These are phyloP conservation scores for Diphyllodes magnificus DNA, from an alignment of 2,113 vertebrate species.

Conservation along the genomic window DNA sequence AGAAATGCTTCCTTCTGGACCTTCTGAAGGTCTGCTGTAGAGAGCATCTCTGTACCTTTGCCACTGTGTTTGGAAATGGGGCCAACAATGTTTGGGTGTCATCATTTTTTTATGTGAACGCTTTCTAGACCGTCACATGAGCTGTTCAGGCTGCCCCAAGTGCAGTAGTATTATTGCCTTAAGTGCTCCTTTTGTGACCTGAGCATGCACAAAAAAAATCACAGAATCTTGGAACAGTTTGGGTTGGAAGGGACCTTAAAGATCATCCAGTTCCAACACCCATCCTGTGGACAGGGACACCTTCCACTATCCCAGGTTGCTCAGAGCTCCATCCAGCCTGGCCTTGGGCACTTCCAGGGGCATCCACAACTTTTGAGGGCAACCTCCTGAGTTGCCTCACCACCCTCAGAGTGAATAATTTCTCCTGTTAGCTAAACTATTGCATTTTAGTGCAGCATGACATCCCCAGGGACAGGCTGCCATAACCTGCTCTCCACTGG, in stretches of 20 bases:
- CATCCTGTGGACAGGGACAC: not conserved
- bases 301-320: not conserved
- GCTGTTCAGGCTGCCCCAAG: not conserved
- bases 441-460: not conserved
- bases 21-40: not conserved
- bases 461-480: not conserved
- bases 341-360: not conserved
- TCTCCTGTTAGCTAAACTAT: not conserved
- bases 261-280: not conserved
- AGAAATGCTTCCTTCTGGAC: not conserved
- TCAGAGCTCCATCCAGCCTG: not conserved
- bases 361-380: not conserved
- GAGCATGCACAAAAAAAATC: not conserved
- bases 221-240: not conserved
- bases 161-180: not conserved
- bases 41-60: not conserved
- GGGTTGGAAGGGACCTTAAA: not conserved
- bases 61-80: not conserved
- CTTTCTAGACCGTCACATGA: not conserved
- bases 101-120: not conserved
- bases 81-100: not conserved
- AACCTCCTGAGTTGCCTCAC: not conserved
- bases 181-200: not conserved
- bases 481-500: not conserved
- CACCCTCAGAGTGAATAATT: not conserved